Evolutionary conservation across 2,797 vertebrate species (phyloP), one percentile per base, ranked within the genome.

Genomic region (Gallinago stenura): DNA sequence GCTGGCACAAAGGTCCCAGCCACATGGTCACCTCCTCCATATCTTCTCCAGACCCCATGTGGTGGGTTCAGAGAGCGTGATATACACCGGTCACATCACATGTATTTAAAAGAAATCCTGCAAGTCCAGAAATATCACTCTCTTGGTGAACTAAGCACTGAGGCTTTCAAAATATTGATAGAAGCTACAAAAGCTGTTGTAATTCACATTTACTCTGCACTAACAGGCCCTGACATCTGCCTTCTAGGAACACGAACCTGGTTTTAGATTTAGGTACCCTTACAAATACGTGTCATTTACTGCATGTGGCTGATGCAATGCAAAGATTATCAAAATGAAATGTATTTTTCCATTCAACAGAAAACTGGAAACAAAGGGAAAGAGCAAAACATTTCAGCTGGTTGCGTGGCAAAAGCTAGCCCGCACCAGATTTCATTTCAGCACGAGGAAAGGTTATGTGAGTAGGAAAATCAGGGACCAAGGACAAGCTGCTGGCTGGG

Each of bases 1-100:
- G 54, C 30, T 69, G 72, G 21, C 45, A 25, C 22, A 64, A 76
- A 87, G 54, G 50, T 87, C 31, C 35, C 43, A 88, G 77, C 19
- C 33, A 35, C 0, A 4, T 0, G 12, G 25, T 14, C 37, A 48
- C 19, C 41, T 70, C 35, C 43, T 83, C 30, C 8, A 0, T 6
- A 22, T 13, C 68, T 58, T 56, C 72, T 83, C 46, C 4, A 18
- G 37, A 64, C 20, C 6, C 39, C 31, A 21, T 0, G 1, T 1
- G 2, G 30, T 41, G 48, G 54, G 48, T 61, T 68, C 31, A 50
- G 65, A 35, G 41, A 57, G 41, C 13, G 10, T 4, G 25, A 30
- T 13, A 45, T 1, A 65, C 20, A 31, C 51, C 1, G 1, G 50
- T n/a, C 37, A 60, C 39, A 37, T n/a, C 76, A 60, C 18, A 31